Base-by-base conservation (phyloP, 2,888 invertebrate species). In the Cheilosia variabilis region DNA sequence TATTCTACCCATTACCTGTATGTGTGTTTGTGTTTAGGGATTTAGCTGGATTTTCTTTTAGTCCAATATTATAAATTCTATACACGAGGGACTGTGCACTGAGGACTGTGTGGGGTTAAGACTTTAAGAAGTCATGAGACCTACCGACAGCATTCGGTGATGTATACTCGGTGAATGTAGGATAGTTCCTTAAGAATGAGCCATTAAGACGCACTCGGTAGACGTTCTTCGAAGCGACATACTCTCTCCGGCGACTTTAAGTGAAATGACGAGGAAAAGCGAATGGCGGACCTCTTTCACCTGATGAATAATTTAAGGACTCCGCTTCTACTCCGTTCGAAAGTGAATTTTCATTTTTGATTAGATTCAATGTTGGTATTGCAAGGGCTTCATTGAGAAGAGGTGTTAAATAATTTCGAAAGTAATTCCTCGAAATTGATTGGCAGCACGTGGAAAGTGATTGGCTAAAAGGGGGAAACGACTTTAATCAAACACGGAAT, bases 311-410 rank as follows among this genome's bases (percentile, higher is more conserved):
- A 75, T 84, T 75, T 69, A 84, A 3, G 52, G 24, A 19, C 34
- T 43, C 27, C 45, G n/a, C 10, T 52, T 41, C 60, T 65, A 31
- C 10, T 27, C 47, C 47, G 37, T 24, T 41, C 43, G 34, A 37
- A 68, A 69, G 68, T 63, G 68, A 69, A 69, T 65, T 83, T 79
- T 37, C 72, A 79, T 73, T 63, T 83, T 73, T 83, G 24, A 83
- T 63, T 78, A 62, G 57, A 58, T 45, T 63, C 68, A 24, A 52
- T 62, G 47, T 19, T 13, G 31, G 75, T 9, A 47, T 50, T 47
- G 57, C 52, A 47, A 57, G 37, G 31, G 63, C 37, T 50, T 5
- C n/a, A 68, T 43, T 22, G 52, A 6, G 37, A 57, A 31, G 24
- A 41, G 43, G 43, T 58, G 10, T 5, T 62, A 62, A 69, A 69